Base-by-base conservation (phyloP, 2,797 vertebrate genomes). In the Ctenosaura bakeri region DNA sequence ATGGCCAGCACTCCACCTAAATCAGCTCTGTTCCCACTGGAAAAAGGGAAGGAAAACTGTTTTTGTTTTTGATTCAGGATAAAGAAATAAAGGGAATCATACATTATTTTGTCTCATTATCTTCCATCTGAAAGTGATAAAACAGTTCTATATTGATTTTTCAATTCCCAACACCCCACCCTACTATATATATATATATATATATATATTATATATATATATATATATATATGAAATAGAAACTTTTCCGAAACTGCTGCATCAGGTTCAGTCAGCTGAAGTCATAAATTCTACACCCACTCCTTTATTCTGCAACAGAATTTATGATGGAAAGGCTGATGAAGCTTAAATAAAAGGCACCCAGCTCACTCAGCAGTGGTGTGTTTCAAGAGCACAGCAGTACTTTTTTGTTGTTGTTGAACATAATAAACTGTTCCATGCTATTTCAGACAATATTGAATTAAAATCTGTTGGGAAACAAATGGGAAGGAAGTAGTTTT, bases 301-400 rank as follows among this genome's bases (percentile, higher is more conserved):
- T 84, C 78, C 78, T 38, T 85, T 4, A 4, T 16, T 87, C 82
- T 88, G 90, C 88, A 92, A 85, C 56, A 77, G 84, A 38, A 20
- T 76, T 86, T 91, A 79, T 88, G 79, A 80, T 81, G 78, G 91
- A 93, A 93, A 94, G 90, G 26, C 56, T 91, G 94, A 88, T 66
- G 80, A 92, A 92, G 24, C 14, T 84, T 87, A 81, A 83, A 94
- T 92, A 87, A 91, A 56, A 91, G 42, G 22, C 82, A 84, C 26
- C 83, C 94, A 89, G 79, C 66, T 42, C 90, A 89, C 66, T 90
- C 73, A 91, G 76, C 77, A 92, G 38, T 14, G 1, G 64, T 91
- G 85, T 13, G 92, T 91, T 93, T 89, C 92, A 86, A 73, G 59
- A 91, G 83, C 88, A 90, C 46, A 73, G 73, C 87, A 90, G 90